A percentile compares a stretch with the other conserved stretches of the same genome.
Conservation (phyloP, 2,113 vertebrate genomes). For the Chaenocephalus aceratus region DNA sequence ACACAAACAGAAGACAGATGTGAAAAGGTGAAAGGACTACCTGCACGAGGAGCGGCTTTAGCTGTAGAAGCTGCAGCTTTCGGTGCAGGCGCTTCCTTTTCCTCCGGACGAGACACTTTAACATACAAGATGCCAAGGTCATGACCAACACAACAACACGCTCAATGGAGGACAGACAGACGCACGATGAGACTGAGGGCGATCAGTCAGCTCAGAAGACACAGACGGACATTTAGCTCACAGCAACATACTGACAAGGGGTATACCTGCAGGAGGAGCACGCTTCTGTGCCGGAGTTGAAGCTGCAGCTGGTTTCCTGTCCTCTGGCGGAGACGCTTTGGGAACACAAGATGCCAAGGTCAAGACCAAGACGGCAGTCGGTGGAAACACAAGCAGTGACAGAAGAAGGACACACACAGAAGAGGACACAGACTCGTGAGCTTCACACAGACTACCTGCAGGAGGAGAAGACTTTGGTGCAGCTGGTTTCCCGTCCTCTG, state of each 20-base stretch:
- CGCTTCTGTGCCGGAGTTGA: constrained; percentile 25
- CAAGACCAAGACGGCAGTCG: constrained; percentile 35
- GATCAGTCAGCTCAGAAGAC: not conserved
- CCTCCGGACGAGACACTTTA: constrained; percentile 56
- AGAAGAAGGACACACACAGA: not conserved
- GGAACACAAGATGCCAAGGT: constrained; percentile 61
- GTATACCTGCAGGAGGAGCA: constrained; percentile 43
- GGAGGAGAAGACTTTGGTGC: constrained; percentile 26
- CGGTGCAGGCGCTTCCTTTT: constrained; percentile 51
- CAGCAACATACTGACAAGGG: not conserved
- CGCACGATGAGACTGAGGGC: not conserved
- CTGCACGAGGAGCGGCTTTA: constrained; percentile 29
- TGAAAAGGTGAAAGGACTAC: constrained; percentile 24
- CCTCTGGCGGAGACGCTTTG: constrained; percentile 56
- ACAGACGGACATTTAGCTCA: not conserved
- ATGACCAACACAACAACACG: constrained; percentile 21
- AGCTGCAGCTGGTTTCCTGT: constrained; percentile 52
- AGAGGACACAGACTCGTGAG: not conserved
- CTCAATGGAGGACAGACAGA: constrained; percentile 25
- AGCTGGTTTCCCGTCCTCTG: constrained; percentile 61
- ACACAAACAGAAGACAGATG: not conserved
- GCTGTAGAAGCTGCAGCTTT: constrained; percentile 39
- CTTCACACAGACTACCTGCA: constrained; percentile 52
- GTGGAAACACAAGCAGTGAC: not conserved
- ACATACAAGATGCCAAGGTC: constrained; percentile 42